Evolutionary conservation across 2,113 vertebrate species (phyloP), one percentile per base, ranked within the genome.

Genomic region (Delphinus delphis): DNA sequence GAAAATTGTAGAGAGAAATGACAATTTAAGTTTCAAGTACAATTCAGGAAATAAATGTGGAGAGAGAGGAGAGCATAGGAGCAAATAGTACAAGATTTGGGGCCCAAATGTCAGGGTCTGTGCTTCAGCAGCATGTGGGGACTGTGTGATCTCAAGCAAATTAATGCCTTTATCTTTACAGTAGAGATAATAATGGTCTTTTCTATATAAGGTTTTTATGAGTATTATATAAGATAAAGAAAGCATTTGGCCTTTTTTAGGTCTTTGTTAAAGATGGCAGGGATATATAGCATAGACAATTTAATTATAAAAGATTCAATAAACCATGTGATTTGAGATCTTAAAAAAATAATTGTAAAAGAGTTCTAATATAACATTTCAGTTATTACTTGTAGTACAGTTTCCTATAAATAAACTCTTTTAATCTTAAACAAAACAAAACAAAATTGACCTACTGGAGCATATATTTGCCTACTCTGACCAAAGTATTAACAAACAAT

Each of bases 301-400:
- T 65, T 25, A 92, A 88, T 84, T 91, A 77, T 87, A 55, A 82
- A 91, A 91, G 74, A 84, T 60, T 76, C 50, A 83, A 6, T 77
- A 88, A 96, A 67, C 20, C 2, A 25, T 92, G 65, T 92, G 65
- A 76, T 68, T 76, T 68, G 38, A 76, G 36, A 68, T 88, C 58
- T 82, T 93, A 50, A 77, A 80, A 65, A 94, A 85, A 67, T 71
- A 88, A 93, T 77, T 82, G 67, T 70, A 55, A 47, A 80, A 67
- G 60, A 74, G 7, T 81, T 83, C 18, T 97, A 68, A 41, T 63
- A 21, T 44, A 70, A 88, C 15, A 55, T 81, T 95, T 96, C 47
- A 62, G 3, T 62, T 67, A 74, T 15, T 20, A 47, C 26, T 77
- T 94, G 60, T 41, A 87, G 33, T 88, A 36, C 3, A 94, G 3